Conservation (phyloP, 1,140 invertebrate genomes). For the Dendroctonus ponderosae region DNA sequence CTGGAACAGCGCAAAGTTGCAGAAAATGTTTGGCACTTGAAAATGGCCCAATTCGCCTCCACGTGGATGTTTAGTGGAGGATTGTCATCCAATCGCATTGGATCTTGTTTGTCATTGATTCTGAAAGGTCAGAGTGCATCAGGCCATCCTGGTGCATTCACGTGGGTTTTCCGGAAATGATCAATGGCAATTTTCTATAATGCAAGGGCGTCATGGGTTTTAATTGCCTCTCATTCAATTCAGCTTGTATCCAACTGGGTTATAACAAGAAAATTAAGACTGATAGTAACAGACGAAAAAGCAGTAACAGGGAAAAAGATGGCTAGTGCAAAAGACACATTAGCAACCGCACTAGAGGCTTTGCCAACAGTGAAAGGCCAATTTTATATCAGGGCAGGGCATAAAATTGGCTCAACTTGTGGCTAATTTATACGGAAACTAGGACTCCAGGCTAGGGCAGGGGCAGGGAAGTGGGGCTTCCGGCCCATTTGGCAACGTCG, state of each 20-base stretch:
- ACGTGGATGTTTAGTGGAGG: no score
- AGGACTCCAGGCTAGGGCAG: neutral
- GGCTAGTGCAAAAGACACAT: neutral
- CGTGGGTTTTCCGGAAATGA: neutral
- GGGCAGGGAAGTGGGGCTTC: slow-evolving; percentile 7
- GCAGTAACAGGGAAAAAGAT: no score
- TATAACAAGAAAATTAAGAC: no score
- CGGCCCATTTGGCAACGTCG: slow-evolving; percentile 28
- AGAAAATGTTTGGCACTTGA: no score
- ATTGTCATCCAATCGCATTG: no score
- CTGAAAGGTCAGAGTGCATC: slow-evolving; percentile 18
- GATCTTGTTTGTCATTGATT: neutral
- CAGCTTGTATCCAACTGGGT: no score
- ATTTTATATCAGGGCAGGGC: neutral
- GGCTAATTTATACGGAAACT: slow-evolving; percentile 18
- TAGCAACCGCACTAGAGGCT: neutral
- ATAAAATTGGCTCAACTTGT: slow-evolving; percentile 9
- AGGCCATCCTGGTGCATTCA: slow-evolving; percentile 5
- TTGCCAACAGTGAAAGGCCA: neutral
- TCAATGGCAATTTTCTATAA: no score
- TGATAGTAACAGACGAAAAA: no score
- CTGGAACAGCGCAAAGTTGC: no score
- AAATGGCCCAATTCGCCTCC: no score
- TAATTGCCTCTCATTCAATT: no score
- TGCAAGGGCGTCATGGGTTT: no score